Conservation (phyloP, 2,888 invertebrate species). For the Epicampocera succincta region DNA sequence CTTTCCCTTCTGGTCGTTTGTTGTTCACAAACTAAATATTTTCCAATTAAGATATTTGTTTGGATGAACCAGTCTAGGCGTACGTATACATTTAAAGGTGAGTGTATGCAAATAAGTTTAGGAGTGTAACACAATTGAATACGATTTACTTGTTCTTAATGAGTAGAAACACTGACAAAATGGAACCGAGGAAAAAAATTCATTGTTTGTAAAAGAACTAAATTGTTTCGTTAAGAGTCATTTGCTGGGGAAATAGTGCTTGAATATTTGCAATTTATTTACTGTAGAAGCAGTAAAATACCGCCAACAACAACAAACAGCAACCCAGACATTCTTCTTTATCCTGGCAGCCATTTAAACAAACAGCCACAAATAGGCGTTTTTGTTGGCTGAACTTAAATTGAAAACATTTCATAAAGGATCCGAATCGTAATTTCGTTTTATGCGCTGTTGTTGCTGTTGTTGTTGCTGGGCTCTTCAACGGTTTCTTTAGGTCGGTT, state of each 20-base stretch:
- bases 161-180: conserved; percentile 24
- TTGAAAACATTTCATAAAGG: conserved; percentile 80
- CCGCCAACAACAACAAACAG: conserved; percentile 20
- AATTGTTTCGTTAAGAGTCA: conserved; percentile 65
- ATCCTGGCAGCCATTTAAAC: conserved; percentile 36
- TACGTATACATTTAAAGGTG: neutral
- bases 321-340: conserved; percentile 10
- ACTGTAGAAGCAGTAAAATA: conserved; percentile 37
- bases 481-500: neutral
- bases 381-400: conserved; percentile 81
- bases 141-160: conserved; percentile 30
- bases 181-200: neutral
- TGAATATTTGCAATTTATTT: conserved; percentile 59
- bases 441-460: conserved; percentile 27
- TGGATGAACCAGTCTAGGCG: too few species aligned
- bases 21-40: too few species aligned
- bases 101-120: neutral
- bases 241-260: conserved; percentile 59
- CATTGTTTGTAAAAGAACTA: conserved; percentile 25
- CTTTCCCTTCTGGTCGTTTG: too few species aligned
- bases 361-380: conserved; percentile 71
- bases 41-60: too few species aligned
- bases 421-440: conserved; percentile 32
- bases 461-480: neutral
- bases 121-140: neutral